A percentile compares a stretch with the other conserved stretches of the same genome.
phyloP scores from a whole-genome alignment of 2,113 vertebrate species.

The Hypocryptadius cinnamomeus region DNA sequence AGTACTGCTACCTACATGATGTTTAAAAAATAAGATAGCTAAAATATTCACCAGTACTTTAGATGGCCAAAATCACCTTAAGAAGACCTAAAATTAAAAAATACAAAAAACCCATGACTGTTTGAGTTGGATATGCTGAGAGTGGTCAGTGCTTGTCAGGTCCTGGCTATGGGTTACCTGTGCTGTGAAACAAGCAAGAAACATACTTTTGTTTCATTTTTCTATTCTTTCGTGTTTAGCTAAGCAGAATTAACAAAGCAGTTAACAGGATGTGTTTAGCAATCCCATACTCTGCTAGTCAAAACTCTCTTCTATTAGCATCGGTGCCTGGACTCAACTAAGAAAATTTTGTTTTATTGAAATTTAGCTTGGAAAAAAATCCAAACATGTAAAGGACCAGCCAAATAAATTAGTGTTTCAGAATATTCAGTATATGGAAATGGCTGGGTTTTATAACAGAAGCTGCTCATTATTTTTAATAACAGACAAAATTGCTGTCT shows the following conservation, averaged over 20 bases:
- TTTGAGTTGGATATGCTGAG: not conserved
- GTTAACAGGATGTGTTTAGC: not conserved
- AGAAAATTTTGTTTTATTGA: not conserved
- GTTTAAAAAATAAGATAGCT: not conserved
- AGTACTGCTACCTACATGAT: not conserved
- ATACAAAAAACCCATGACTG: rapidly evolving
- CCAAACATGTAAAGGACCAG: not conserved
- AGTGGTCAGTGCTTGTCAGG: not conserved
- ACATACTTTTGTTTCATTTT: not conserved
- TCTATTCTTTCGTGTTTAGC: not conserved
- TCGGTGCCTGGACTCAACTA: not conserved
- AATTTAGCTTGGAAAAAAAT: not conserved
- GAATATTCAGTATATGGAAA: not conserved
- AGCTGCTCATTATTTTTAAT: not conserved
- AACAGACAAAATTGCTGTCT: not conserved
- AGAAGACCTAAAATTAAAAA: not conserved
- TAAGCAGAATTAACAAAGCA: not conserved
- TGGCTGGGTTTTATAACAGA: not conserved
- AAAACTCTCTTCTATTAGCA: not conserved
- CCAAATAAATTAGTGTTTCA: not conserved
- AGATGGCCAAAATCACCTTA: not conserved
- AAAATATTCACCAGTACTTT: not conserved
- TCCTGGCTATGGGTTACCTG: not conserved
- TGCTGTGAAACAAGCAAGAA: not conserved
- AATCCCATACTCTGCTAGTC: not conserved